Base-by-base conservation (phyloP, 37 sponge, comb jelly and placozoan species). In the Tethya wilhelma region DNA sequence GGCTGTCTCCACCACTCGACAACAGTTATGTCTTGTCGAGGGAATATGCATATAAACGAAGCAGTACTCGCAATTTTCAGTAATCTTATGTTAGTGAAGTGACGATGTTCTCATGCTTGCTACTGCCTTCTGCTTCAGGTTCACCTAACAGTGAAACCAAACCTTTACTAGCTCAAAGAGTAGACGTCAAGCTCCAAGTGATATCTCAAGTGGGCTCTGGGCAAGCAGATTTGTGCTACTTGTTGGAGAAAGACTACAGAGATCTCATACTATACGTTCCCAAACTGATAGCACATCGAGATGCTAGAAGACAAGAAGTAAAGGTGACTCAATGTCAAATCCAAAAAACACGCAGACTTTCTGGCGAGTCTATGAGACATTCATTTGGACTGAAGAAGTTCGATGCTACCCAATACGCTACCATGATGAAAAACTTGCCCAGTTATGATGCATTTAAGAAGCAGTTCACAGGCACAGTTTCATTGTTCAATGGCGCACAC, bases 71-170 rank as follows among this genome's bases (percentile, higher is more conserved):
- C n/a, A n/a, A n/a, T n/a, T n/a, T n/a, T n/a, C n/a, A n/a, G n/a
- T n/a, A n/a, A n/a, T n/a, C n/a, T n/a, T n/a, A n/a, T n/a, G n/a
- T n/a, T n/a, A n/a, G n/a, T n/a, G n/a, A n/a, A n/a, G n/a, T n/a
- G n/a, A n/a, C 38, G 43, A 83, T 83, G 83, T 74, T 83, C 55
- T 83, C 74, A 19, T 65, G 74, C 73, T n/a, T 63, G 25, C 14
- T 83, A 29, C 45, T 83, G 0, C 74, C 49, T 11, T 46, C 29
- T 37, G 49, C 29, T n/a, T n/a, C n/a, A n/a, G n/a, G n/a, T n/a
- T n/a, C n/a, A n/a, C n/a, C n/a, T n/a, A n/a, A n/a, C n/a, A n/a
- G n/a, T n/a, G n/a, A n/a, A n/a, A n/a, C n/a, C n/a, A n/a, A n/a
- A n/a, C 53, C 53, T 49, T 49, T 84, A 5, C 39, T 68, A 22